Conservation (phyloP, 2,797 vertebrate species). For the Lateolabrax maculatus region DNA sequence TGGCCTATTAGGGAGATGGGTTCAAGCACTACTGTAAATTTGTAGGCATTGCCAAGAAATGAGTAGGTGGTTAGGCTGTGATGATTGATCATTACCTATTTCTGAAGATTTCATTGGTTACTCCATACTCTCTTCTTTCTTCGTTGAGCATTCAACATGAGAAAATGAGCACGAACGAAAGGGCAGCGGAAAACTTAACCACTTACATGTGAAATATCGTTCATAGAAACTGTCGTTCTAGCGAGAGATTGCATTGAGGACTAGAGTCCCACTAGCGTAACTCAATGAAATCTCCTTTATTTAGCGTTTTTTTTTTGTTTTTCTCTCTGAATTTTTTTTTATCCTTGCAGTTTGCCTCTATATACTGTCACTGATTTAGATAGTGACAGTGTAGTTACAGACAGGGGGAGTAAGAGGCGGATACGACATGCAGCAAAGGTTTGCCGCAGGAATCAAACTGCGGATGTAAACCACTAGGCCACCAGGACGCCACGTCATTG, state of each 20-base stretch:
- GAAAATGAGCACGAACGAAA: neutral
- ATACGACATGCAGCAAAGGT: neutral
- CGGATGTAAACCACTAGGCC: neutral
- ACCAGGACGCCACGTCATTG: neutral
- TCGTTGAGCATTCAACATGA: neutral
- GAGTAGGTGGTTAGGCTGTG: conserved; percentile 43
- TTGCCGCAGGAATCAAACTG: neutral
- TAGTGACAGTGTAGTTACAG: neutral
- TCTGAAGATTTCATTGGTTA: conserved; percentile 26
- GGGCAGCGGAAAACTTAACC: neutral
- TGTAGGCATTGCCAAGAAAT: conserved; percentile 36
- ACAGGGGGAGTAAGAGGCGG: neutral
- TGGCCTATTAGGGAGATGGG: conserved; percentile 71
- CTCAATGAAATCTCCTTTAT: neutral
- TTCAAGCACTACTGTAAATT: conserved; percentile 53
- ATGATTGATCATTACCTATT: conserved; percentile 48
- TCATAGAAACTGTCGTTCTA: too few species aligned
- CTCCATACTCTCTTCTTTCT: conserved; percentile 10
- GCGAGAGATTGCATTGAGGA: neutral
- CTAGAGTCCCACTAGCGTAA: neutral
- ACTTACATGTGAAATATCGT: neutral
- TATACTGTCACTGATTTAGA: neutral
- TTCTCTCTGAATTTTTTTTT: neutral
- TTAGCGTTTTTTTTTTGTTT: neutral
- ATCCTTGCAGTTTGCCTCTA: neutral